phyloP scores from a whole-genome alignment of 1,140 invertebrate species.

The Sinonovacula constricta region DNA sequence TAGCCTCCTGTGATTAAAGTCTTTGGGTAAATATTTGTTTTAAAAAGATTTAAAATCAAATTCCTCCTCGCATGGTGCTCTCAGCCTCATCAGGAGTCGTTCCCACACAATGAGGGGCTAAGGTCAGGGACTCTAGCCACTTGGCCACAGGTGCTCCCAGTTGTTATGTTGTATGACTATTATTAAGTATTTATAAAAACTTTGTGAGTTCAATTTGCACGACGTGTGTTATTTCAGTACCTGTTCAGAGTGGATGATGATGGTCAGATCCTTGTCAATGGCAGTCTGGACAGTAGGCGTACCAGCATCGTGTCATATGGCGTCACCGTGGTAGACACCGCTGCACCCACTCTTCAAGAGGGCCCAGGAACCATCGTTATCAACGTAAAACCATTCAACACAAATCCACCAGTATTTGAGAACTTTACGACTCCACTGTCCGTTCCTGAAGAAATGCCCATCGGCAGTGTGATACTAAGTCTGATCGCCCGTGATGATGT shows the following conservation, averaged over 20 bases:
- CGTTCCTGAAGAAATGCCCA: slow-evolving; percentile 90
- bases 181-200: too few species aligned
- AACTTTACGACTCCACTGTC: not conserved
- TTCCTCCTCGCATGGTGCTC: too few species aligned
- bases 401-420: slow-evolving; percentile 7
- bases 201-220: too few species aligned
- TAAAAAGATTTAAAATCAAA: too few species aligned
- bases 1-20: too few species aligned
- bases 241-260: slow-evolving; percentile 25
- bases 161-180: too few species aligned
- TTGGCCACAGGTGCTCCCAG: too few species aligned
- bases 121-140: too few species aligned
- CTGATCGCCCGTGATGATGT: slow-evolving; percentile 91
- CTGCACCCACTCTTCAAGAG: not conserved
- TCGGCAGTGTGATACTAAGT: slow-evolving; percentile 88
- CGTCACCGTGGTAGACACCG: slow-evolving; percentile 10
- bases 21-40: too few species aligned
- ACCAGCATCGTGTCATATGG: slow-evolving; percentile 16
- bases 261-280: slow-evolving; percentile 23
- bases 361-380: slow-evolving; percentile 23
- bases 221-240: too few species aligned
- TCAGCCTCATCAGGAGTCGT: too few species aligned
- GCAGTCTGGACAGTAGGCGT: slow-evolving; percentile 2
- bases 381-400: slow-evolving; percentile 30
- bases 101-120: too few species aligned